Conservation (phyloP, 2,113 vertebrate species). For the Gasterosteus nipponicus region DNA sequence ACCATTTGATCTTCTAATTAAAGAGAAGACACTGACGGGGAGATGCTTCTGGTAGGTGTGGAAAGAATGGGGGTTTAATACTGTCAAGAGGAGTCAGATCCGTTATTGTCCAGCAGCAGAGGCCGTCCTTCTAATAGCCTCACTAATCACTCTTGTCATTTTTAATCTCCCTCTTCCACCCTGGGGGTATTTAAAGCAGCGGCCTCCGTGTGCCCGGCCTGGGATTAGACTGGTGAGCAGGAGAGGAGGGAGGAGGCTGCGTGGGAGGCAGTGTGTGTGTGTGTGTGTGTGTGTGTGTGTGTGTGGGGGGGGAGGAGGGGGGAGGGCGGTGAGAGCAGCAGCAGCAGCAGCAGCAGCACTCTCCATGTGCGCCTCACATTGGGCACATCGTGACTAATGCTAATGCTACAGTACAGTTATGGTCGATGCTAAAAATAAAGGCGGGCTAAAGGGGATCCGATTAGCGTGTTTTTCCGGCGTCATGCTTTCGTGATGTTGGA, state of each 20-base stretch:
- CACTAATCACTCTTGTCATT: conserved; percentile 78
- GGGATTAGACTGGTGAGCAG: conserved; percentile 70
- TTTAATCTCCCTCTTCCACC: conserved; percentile 76
- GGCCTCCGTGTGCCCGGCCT: conserved; percentile 63
- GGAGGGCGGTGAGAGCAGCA: background rate
- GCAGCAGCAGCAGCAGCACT: conserved; percentile 1
- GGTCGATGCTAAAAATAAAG: background rate
- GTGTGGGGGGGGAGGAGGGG: background rate
- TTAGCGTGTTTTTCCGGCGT: background rate
- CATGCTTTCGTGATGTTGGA: background rate
- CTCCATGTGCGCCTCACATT: conserved; percentile 65
- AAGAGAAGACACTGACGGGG: background rate
- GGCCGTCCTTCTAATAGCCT: conserved; percentile 66
- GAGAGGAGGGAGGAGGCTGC: conserved; percentile 6
- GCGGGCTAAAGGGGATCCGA: background rate
- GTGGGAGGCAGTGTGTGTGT: background rate
- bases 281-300: no score
- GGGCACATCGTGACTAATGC: conserved; percentile 67
- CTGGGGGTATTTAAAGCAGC: conserved; percentile 74
- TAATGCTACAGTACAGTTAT: conserved; percentile 43
- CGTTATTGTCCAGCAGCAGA: conserved; percentile 57
- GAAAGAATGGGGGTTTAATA: conserved; percentile 22
- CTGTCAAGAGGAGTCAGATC: conserved; percentile 39
- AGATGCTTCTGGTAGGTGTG: background rate
- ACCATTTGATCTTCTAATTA: background rate